Base-by-base conservation (phyloP, 2,888 invertebrate species). In the Apodemia duryi region DNA sequence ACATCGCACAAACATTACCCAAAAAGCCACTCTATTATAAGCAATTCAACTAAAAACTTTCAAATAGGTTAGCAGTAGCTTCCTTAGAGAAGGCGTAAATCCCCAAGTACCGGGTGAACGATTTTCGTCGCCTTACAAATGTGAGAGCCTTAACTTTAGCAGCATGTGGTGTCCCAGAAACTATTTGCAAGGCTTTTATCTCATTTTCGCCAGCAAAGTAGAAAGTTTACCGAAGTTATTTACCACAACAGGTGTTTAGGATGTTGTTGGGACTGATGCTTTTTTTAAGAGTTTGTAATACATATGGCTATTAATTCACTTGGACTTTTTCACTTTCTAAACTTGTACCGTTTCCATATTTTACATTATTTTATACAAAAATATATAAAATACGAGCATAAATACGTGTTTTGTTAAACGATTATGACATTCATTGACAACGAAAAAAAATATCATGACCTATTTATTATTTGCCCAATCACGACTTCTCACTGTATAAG, bases 141-240 rank as follows among this genome's bases (percentile, higher is more conserved):
- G 80, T 78, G 78, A 81, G 79, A 77, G 80, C 78, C 82, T 81
- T 85, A 86, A 85, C 85, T 84, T 81, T 71, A 77, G 79, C 78
- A 85, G 75, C 89, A 88, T 89, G 85, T 88, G 91, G 86, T 85
- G 88, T 80, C 83, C 84, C 81, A 84, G 81, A 86, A 91, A 91
- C 90, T 90, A 90, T 90, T 86, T 83, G 81, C 81, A 83, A 90
- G 87, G 89, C 86, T 88, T 86, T 91, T 88, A 89, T 88, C 89
- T 82, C 85, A 85, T 88, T 88, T 88, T 86, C 82, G 77, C 79
- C 78, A 13, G 57, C 83, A 83, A 69, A 91, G 91, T 91, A 85
- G 83, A 88, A 91, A 91, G 91, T 91, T 91, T 77, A 66, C 70
- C 74, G 70, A 85, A 88, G 81, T 86, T 85, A 73, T 77, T 79